These are phyloP conservation scores for Aldabrachelys gigantea DNA, from an alignment of 2,113 vertebrate species.

Conservation along the genomic window DNA sequence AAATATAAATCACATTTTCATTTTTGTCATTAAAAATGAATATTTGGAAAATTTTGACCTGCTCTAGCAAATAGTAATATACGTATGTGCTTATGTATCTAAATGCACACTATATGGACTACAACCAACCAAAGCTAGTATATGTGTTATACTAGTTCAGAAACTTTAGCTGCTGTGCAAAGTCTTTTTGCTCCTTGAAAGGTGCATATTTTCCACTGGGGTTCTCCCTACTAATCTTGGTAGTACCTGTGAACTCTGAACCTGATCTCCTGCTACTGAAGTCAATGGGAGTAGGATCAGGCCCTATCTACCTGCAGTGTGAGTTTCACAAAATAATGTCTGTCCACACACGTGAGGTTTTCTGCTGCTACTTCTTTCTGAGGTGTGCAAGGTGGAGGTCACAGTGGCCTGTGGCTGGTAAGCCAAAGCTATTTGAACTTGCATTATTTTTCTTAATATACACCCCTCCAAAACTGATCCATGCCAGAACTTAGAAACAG, in stretches of 20 bases:
- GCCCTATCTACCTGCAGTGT: background rate
- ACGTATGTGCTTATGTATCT: background rate
- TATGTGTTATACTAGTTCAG: background rate
- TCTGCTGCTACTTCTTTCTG: background rate
- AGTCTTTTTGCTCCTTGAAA: background rate
- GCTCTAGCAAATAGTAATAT: background rate
- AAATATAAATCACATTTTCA: background rate
- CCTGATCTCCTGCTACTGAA: background rate
- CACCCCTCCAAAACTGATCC: background rate
- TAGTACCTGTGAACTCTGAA: background rate
- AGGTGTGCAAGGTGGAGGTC: background rate
- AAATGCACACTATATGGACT: background rate
- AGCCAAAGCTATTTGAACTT: background rate
- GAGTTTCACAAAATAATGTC: background rate
- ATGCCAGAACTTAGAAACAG: background rate
- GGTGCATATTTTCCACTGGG: background rate
- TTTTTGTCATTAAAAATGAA: background rate
- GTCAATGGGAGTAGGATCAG: background rate
- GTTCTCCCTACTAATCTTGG: background rate
- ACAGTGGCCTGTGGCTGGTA: background rate
- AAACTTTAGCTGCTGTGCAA: background rate
- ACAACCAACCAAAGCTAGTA: background rate
- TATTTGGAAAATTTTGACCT: background rate
- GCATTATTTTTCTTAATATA: background rate
- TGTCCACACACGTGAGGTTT: background rate